A percentile compares a stretch with the other conserved stretches of the same genome.
These are phyloP conservation scores for Alaudala cheleensis DNA, from an alignment of 2,113 vertebrate species.

Conservation along the genomic window DNA sequence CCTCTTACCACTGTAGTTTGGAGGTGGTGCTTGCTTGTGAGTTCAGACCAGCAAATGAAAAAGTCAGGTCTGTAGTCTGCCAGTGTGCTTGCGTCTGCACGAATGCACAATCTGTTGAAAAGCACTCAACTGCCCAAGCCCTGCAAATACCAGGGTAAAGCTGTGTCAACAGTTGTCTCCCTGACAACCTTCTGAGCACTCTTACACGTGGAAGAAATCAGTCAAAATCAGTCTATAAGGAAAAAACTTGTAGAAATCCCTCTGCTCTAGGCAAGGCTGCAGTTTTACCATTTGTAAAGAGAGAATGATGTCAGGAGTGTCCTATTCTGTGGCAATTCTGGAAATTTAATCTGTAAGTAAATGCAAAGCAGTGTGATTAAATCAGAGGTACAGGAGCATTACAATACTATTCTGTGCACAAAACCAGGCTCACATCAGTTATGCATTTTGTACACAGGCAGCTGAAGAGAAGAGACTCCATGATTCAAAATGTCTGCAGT, in stretches of 20 bases:
- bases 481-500: background rate
- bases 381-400: background rate
- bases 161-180: slow-evolving; percentile 34
- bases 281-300: background rate
- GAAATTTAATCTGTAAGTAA: background rate
- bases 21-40: background rate
- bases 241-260: background rate
- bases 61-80: background rate
- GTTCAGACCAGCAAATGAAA: background rate
- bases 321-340: background rate
- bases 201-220: background rate
- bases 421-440: background rate
- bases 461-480: background rate
- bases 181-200: slow-evolving; percentile 1
- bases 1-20: background rate
- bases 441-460: background rate
- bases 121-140: background rate
- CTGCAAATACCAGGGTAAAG: slow-evolving; percentile 29
- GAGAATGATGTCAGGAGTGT: background rate
- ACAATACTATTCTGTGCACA: background rate
- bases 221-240: background rate
- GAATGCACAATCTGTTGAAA: background rate
- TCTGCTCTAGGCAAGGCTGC: background rate
- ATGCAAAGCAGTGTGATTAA: background rate
- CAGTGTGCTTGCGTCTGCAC: background rate